Evolutionary conservation across 2,113 vertebrate species (phyloP).

Genomic region (Cyanoderma ruficeps): DNA sequence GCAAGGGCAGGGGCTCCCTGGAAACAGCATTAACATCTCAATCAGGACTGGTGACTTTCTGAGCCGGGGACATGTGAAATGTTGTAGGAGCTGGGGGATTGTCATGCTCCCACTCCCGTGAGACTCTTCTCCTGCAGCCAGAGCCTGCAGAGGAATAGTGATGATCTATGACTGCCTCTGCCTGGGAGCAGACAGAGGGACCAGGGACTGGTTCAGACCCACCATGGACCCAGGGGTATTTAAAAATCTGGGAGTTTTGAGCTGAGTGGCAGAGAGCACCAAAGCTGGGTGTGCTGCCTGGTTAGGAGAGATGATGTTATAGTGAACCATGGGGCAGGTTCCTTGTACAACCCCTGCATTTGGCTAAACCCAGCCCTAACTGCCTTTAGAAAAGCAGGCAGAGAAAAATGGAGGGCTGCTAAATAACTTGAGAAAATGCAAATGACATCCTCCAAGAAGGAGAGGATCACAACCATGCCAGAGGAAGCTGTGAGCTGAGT

Average conservation of each 20-base stretch:
- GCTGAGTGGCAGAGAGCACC: not conserved
- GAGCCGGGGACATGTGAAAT: not conserved
- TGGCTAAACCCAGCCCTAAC: not conserved
- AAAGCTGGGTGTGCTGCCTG: not conserved
- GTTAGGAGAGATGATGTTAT: not conserved
- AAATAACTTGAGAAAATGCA: conserved; percentile 61
- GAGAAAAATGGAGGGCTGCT: conserved; percentile 9
- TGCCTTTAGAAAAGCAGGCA: not conserved
- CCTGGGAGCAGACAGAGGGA: not conserved
- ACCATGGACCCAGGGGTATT: not conserved
- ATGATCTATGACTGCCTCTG: not conserved
- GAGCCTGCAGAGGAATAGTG: not conserved
- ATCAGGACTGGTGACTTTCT: not conserved
- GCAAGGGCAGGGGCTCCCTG: conserved; percentile 30
- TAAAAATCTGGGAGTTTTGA: not conserved
- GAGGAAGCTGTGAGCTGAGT: conserved; percentile 60
- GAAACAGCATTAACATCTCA: conserved; percentile 58
- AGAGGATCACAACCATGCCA: not conserved
- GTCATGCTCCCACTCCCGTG: not conserved
- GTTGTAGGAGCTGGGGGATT: not conserved
- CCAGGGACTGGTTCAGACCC: not conserved
- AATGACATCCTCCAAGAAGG: conserved; percentile 36
- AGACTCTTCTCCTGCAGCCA: not conserved
- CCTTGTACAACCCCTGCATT: not conserved
- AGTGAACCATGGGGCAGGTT: not conserved